Percentiles rank a stretch among this genome's conserved stretches.
These are phyloP conservation scores for Perithous albicinctus DNA, from an alignment of 2,888 invertebrate genomes.

Conservation along the genomic window DNA sequence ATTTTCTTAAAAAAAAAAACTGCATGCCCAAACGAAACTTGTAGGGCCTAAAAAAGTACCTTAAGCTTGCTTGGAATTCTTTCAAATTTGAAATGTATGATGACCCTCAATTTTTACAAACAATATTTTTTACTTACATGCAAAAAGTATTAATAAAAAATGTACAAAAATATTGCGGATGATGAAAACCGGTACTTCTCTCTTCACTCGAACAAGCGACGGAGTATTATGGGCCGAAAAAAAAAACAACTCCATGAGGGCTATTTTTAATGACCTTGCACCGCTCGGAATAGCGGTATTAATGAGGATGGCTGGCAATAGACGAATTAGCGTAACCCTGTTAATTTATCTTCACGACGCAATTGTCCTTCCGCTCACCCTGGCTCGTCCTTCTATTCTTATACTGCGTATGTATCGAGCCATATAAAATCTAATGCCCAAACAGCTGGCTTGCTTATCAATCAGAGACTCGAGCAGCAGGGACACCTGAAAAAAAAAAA, in stretches of 20 bases:
- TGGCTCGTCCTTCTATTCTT: conserved; percentile 9
- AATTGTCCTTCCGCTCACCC: conserved; percentile 12
- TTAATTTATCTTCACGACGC: background rate
- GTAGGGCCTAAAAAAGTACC: no score
- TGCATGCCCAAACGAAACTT: no score
- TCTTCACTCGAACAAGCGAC: background rate
- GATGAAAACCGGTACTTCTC: no score
- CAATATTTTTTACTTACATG: no score
- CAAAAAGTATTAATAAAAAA: no score
- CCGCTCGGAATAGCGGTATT: background rate
- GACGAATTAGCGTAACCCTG: conserved; percentile 7
- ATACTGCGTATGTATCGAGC: background rate
- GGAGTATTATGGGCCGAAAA: no score
- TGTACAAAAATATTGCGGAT: no score
- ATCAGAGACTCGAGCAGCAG: background rate
- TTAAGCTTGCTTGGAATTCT: no score
- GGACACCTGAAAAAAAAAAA: background rate
- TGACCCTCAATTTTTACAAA: no score
- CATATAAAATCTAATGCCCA: conserved; percentile 18
- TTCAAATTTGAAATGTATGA: no score
- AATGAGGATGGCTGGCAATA: background rate
- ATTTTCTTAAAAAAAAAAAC: no score
- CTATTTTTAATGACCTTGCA: conserved; percentile 19
- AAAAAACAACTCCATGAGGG: background rate
- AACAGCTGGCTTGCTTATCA: background rate